Percentiles rank a stretch among this genome's conserved stretches.
Evolutionary conservation across 2,888 invertebrate species (phyloP).

Genomic region (Axea sp.): DNA sequence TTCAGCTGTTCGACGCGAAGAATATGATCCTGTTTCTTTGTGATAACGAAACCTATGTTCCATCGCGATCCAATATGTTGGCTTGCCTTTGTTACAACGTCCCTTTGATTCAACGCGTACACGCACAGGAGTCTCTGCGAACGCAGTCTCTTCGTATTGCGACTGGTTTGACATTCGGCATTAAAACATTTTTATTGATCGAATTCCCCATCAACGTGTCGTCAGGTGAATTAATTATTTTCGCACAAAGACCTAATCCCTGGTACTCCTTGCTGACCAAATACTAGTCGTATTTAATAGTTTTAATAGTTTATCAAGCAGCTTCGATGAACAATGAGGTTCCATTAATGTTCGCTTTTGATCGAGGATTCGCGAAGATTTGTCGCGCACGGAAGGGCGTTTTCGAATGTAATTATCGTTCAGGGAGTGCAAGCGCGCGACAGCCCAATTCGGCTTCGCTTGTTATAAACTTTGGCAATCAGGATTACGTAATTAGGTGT

Average conservation of each 20-base stretch:
- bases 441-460: constrained; percentile 4
- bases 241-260: constrained; percentile 22
- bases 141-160: constrained; percentile 32
- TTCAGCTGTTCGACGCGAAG: no score
- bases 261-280: neutral
- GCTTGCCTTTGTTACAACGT: constrained; percentile 68
- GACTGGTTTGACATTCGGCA: no score
- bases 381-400: constrained; percentile 41
- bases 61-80: constrained; percentile 65
- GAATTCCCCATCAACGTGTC: neutral
- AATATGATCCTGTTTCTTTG: constrained; percentile 28
- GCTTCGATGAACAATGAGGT: constrained; percentile 27
- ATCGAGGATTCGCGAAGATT: constrained; percentile 42
- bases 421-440: constrained; percentile 1
- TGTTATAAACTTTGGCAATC: constrained; percentile 54
- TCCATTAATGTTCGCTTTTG: constrained; percentile 47
- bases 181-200: constrained; percentile 11
- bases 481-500: constrained; percentile 58
- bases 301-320: constrained; percentile 32
- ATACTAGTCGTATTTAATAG: no score
- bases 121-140: constrained; percentile 19
- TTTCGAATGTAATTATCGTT: constrained; percentile 28
- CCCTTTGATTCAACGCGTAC: constrained; percentile 66
- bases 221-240: constrained; percentile 59
- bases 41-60: constrained; percentile 65